phyloP scores from a whole-genome alignment of 2,113 vertebrate genomes.

The Oryctolagus cuniculus region DNA sequence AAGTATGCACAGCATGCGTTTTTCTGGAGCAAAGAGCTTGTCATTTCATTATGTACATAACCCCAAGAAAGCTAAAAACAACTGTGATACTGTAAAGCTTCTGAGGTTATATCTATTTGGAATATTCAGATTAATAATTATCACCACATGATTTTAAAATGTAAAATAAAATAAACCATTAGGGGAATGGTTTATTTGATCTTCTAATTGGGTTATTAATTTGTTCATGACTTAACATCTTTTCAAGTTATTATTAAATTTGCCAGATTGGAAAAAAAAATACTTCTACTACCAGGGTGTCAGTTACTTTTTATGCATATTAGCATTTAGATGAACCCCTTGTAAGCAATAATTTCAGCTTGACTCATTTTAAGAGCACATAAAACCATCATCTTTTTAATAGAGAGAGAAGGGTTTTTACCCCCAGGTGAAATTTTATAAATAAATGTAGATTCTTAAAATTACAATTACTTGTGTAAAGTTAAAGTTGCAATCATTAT shows the following conservation, averaged over 20 bases:
- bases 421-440: slow-evolving; percentile 71
- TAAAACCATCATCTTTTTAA: slow-evolving; percentile 67
- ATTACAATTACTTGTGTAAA: slow-evolving; percentile 69
- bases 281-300: not conserved
- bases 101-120: not conserved
- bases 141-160: slow-evolving; percentile 53
- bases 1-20: not conserved
- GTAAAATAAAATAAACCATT: slow-evolving; percentile 63
- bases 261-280: slow-evolving; percentile 15
- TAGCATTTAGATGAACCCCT: slow-evolving; percentile 69
- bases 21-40: not conserved
- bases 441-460: slow-evolving; percentile 60
- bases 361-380: slow-evolving; percentile 73
- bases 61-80: slow-evolving; percentile 18
- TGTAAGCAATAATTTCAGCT: slow-evolving; percentile 76
- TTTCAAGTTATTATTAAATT: slow-evolving; percentile 68
- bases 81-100: not conserved
- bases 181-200: slow-evolving; percentile 61
- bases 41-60: slow-evolving; percentile 15
- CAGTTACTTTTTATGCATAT: slow-evolving; percentile 53
- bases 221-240: slow-evolving; percentile 64
- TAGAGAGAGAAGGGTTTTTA: slow-evolving; percentile 47
- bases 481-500: slow-evolving; percentile 51
- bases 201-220: slow-evolving; percentile 63
- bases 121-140: slow-evolving; percentile 47